Percentiles rank a stretch among this genome's conserved stretches.
Conservation (phyloP, 2,888 invertebrate species). For the Biston stratarius region DNA sequence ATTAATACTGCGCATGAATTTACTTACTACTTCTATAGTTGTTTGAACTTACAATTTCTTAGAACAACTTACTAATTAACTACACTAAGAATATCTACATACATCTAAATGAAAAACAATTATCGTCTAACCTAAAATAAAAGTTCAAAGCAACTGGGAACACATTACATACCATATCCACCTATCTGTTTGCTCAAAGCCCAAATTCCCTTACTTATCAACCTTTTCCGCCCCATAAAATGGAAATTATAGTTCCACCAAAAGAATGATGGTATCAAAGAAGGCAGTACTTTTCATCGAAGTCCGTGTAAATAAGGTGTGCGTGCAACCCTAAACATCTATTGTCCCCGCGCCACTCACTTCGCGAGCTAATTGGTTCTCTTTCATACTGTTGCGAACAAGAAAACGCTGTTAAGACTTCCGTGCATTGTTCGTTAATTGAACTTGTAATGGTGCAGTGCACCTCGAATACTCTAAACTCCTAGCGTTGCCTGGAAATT, state of each 20-base stretch:
- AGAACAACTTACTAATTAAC: no score
- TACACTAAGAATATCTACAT: no score
- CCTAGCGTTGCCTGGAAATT: conserved; percentile 37
- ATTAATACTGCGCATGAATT: no score
- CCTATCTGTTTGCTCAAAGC: conserved; percentile 15
- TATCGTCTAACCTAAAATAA: no score
- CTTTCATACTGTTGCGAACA: conserved; percentile 71
- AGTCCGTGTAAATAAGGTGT: conserved; percentile 42
- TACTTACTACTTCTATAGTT: no score
- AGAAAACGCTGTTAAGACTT: conserved; percentile 77
- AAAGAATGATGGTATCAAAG: conserved; percentile 36
- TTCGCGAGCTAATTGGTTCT: conserved; percentile 75
- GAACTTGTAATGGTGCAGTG: conserved; percentile 62
- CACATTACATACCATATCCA: background rate
- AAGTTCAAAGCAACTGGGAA: background rate
- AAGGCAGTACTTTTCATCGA: conserved; percentile 21
- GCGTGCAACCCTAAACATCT: conserved; percentile 47
- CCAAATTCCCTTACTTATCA: conserved; percentile 29
- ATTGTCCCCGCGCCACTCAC: conserved; percentile 65
- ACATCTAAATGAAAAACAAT: no score
- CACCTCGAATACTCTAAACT: conserved; percentile 27
- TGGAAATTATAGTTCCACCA: conserved; percentile 35
- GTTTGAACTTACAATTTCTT: background rate
- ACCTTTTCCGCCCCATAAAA: conserved; percentile 36
- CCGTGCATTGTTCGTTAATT: conserved; percentile 75